A percentile compares a stretch with the other conserved stretches of the same genome.
These are phyloP conservation scores for Hesperophylax magnus DNA, from an alignment of 1,140 invertebrate genomes.

Conservation along the genomic window DNA sequence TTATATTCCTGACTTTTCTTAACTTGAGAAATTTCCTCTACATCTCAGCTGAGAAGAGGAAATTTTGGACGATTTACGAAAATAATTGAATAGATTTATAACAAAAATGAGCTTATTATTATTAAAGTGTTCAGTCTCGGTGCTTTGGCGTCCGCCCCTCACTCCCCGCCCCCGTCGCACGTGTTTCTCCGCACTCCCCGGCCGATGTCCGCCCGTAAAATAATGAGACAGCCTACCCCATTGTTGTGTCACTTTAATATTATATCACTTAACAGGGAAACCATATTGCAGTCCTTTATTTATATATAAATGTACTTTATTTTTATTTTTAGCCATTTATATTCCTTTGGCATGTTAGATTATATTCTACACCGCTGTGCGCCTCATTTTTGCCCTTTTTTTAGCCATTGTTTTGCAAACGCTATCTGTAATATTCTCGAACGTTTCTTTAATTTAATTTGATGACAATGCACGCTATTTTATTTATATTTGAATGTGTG, in stretches of 20 bases:
- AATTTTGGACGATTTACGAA: no score
- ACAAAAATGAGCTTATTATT: no score
- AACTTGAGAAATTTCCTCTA: no score
- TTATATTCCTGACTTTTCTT: no score
- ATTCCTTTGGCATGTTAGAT: background rate
- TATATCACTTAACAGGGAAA: conserved; percentile 50
- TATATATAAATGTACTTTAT: background rate
- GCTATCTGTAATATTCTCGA: no score
- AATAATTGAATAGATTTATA: no score
- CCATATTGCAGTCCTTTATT: conserved; percentile 36
- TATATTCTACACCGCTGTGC: background rate
- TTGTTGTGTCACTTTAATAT: conserved; percentile 54
- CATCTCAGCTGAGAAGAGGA: no score
- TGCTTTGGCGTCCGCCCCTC: background rate
- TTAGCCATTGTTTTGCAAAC: no score
- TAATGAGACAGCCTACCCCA: conserved; percentile 50
- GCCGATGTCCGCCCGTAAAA: conserved; percentile 38
- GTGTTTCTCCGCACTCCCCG: conserved; percentile 1
- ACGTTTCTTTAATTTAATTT: no score
- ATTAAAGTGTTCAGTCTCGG: background rate
- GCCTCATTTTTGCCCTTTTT: no score
- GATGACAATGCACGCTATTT: no score
- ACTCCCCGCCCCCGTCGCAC: conserved; percentile 5
- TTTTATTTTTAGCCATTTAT: background rate
- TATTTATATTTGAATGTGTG: no score